phyloP scores from a whole-genome alignment of 2,113 vertebrate species.

The Malurus elegans region DNA sequence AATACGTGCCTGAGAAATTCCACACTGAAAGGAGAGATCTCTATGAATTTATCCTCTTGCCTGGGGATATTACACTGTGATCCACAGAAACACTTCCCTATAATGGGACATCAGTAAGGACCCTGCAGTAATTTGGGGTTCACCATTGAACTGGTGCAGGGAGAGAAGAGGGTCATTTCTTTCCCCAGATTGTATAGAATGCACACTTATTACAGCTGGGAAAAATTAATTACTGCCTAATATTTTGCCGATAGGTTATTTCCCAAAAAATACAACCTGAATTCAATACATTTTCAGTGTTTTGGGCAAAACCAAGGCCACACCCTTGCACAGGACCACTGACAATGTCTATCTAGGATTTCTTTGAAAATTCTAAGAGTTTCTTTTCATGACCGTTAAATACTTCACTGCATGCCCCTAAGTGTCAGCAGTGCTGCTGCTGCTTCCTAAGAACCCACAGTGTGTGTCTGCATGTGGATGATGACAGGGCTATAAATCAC shows the following conservation, averaged over 20 bases:
- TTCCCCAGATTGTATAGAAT: not conserved
- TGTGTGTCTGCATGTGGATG: not conserved
- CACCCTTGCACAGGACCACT: not conserved
- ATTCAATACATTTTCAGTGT: not conserved
- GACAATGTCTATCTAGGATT: not conserved
- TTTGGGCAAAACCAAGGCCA: not conserved
- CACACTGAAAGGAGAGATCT: not conserved
- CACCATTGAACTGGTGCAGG: not conserved
- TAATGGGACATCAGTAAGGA: not conserved
- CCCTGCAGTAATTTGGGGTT: not conserved
- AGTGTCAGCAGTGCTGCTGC: not conserved
- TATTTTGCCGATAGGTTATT: not conserved
- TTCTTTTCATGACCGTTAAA: not conserved
- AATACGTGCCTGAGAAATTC: not conserved
- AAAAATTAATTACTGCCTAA: not conserved
- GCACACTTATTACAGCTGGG: not conserved
- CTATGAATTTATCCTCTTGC: not conserved
- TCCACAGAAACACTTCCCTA: not conserved
- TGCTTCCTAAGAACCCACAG: accelerated
- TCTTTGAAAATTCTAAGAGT: not conserved
- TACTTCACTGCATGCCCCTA: not conserved
- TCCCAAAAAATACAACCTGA: not conserved
- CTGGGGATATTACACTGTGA: not conserved
- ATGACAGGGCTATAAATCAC: accelerated
- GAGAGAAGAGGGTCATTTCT: not conserved